These are phyloP conservation scores for Onthophagus sagittarius DNA, from an alignment of 2,888 invertebrate genomes.

Conservation along the genomic window DNA sequence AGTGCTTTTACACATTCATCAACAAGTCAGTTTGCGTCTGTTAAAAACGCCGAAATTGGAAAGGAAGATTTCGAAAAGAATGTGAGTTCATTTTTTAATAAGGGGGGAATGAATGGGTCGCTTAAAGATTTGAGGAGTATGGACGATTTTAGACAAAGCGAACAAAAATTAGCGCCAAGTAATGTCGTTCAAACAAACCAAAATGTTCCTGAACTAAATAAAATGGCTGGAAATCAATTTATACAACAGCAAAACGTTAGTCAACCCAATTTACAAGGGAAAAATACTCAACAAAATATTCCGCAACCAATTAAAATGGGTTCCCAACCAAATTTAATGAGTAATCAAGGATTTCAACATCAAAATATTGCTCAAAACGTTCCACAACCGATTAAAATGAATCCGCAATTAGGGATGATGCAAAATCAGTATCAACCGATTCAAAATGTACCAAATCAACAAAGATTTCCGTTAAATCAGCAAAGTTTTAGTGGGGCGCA, in stretches of 20 bases:
- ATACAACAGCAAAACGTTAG: not conserved
- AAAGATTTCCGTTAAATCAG: too few relatives aligned
- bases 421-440: not conserved
- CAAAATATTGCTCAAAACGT: conserved; percentile 4
- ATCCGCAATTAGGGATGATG: not conserved
- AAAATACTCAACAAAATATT: not conserved
- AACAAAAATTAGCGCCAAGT: not conserved
- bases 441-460: not conserved
- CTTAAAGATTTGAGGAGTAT: not conserved
- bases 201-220: not conserved
- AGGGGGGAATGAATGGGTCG: not conserved
- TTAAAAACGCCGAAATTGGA: conserved; percentile 9
- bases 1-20: conserved; percentile 28
- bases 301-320: not conserved
- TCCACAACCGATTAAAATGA: not conserved
- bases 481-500: not conserved
- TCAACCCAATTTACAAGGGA: not conserved
- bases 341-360: not conserved
- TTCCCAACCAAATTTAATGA: too few relatives aligned
- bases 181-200: not conserved
- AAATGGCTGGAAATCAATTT: not conserved
- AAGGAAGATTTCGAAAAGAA: not conserved
- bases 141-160: not conserved
- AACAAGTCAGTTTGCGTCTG: conserved; percentile 29
- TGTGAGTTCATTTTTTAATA: not conserved